Evolutionary conservation across 2,888 invertebrate genomes (phyloP), one percentile per base, ranked within the genome.

Genomic region (Thymelicus acteon): DNA sequence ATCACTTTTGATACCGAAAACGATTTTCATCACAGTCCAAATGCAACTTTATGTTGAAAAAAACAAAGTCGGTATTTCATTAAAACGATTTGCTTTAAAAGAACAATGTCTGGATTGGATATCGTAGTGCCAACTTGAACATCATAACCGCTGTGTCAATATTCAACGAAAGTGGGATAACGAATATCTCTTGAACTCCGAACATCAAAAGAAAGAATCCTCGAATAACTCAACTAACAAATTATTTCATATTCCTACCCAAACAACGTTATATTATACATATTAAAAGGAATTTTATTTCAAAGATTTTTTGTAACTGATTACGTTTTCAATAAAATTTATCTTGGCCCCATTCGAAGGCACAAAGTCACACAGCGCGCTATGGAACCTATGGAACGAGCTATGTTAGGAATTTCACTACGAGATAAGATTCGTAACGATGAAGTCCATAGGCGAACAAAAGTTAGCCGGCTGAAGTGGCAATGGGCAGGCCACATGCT

Each of bases 191-290:
- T 31, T 24, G 48, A 62, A 47, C 19, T 60, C n/a, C 6, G 19
- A 47, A 62, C 60, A 62, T 62, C 62, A 62, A 62, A 62, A 62
- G 62, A 62, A 62, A 31, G 48, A 62, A 48, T 62, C 31, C 24
- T 31, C 37, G 24, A 48, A 24, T 48, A 24, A 61, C 44, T 44
- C 19, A 19, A 47, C 47, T 19, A 44, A 61, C 49, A 48, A 48
- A 58, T 39, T 39, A 39, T 39, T 58, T 58, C 13, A 15, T 39
- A 39, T 39, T 7, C n/a, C 4, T 31, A 24, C 5, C 57, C 24
- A 31, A 31, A 8, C 6, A 31, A 24, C 31, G 57, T 24, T 7
- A 2, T 19, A 19, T 19, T 31, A 31, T 31, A 3, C 31, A 31
- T 31, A 31, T 2, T 31, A 31, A 31, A 31, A 31, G 5, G 3